Conservation (phyloP, 2,797 vertebrate genomes). For the Sebastes oblongus region DNA sequence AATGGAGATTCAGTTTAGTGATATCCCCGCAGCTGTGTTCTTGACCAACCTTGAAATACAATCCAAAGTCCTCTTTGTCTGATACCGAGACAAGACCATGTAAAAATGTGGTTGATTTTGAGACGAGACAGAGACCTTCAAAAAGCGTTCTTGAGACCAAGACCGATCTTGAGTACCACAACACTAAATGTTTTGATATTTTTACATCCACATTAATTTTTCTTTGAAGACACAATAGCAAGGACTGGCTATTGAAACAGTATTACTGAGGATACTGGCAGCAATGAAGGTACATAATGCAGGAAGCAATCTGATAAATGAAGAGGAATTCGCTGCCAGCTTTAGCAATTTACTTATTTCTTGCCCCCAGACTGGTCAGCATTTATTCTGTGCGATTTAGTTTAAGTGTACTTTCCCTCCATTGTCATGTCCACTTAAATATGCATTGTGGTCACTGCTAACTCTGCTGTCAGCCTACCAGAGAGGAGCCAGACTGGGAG, state of each 20-base stretch:
- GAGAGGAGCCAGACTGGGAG: not conserved
- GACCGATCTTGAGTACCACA: too few species aligned
- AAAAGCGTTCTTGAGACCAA: too few species aligned
- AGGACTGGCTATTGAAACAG: not conserved
- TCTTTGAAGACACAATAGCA: not conserved
- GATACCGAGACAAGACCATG: too few species aligned
- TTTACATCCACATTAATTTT: not conserved
- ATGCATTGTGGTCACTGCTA: not conserved
- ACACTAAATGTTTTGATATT: not conserved
- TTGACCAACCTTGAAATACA: too few species aligned
- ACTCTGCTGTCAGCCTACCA: not conserved
- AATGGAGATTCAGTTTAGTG: too few species aligned
- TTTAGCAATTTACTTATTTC: not conserved
- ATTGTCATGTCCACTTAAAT: not conserved
- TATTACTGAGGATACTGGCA: not conserved
- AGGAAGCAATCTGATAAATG: not conserved
- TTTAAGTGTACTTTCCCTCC: not conserved
- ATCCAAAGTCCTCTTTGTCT: too few species aligned
- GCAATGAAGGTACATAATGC: not conserved
- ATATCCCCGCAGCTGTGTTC: too few species aligned
- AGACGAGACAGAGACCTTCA: too few species aligned
- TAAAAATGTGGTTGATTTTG: too few species aligned
- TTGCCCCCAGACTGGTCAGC: not conserved
- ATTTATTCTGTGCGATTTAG: not conserved
- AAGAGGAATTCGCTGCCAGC: not conserved